Conservation (phyloP, 2,797 vertebrate species). For the Muraenolepis orangiensis region DNA sequence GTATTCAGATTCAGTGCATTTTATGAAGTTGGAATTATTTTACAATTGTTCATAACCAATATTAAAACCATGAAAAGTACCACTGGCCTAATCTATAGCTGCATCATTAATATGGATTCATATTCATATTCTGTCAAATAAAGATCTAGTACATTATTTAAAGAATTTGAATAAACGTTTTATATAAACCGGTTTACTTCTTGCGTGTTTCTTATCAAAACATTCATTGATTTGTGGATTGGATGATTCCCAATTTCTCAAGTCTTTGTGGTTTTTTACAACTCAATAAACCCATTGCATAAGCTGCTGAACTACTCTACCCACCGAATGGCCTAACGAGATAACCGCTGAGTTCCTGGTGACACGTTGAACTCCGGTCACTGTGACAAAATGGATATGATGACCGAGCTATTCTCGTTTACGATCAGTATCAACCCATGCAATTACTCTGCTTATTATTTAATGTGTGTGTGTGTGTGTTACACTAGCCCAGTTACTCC, state of each 20-base stretch:
- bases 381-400: not conserved
- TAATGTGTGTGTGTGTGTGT: not conserved
- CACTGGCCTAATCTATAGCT: not conserved
- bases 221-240: not conserved
- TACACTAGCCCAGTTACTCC: not conserved
- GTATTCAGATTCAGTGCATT: too few species aligned
- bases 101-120: not conserved
- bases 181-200: not conserved
- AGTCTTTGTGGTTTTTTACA: not conserved
- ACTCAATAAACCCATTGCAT: not conserved
- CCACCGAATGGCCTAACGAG: too few species aligned
- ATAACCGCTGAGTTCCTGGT: too few species aligned
- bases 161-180: not conserved
- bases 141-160: not conserved
- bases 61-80: too few species aligned
- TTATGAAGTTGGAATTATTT: too few species aligned
- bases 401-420: not conserved
- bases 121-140: not conserved
- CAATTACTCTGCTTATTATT: not conserved
- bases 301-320: not conserved
- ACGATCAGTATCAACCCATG: not conserved
- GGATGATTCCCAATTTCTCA: not conserved
- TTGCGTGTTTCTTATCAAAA: not conserved
- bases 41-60: too few species aligned
- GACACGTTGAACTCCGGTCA: not conserved